Conservation (phyloP, 2,888 invertebrate species). For the Drosophila tanythrix region DNA sequence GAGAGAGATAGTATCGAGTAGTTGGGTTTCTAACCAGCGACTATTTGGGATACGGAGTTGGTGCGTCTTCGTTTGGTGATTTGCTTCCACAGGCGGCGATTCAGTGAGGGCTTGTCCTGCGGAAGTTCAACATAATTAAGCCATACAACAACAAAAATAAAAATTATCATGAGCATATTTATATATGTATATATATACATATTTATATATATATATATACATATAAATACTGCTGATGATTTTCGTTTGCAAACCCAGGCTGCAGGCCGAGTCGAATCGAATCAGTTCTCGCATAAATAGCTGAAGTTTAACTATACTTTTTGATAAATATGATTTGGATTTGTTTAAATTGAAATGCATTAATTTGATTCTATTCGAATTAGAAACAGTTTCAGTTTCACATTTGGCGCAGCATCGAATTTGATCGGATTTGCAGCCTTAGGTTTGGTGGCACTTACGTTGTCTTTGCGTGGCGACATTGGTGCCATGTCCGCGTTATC, state of each 20-base stretch:
- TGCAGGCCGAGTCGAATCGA: background rate
- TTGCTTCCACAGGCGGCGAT: slow-evolving; percentile 92
- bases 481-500: slow-evolving; percentile 66
- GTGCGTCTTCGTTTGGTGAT: slow-evolving; percentile 90
- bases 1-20: slow-evolving; percentile 2
- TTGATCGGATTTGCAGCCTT: background rate
- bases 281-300: background rate
- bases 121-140: slow-evolving; percentile 65
- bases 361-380: background rate
- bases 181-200: no score
- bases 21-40: slow-evolving; percentile 75
- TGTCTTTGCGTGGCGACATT: slow-evolving; percentile 85
- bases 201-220: no score
- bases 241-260: background rate
- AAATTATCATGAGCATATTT: no score
- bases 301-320: background rate
- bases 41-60: slow-evolving; percentile 84
- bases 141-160: background rate
- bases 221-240: background rate
- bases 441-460: slow-evolving; percentile 68
- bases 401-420: no score
- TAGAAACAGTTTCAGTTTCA: background rate
- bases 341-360: background rate
- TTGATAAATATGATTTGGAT: background rate
- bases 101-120: slow-evolving; percentile 91